phyloP scores from a whole-genome alignment of 2,888 invertebrate genomes.

The Dysmachus trigonus region DNA sequence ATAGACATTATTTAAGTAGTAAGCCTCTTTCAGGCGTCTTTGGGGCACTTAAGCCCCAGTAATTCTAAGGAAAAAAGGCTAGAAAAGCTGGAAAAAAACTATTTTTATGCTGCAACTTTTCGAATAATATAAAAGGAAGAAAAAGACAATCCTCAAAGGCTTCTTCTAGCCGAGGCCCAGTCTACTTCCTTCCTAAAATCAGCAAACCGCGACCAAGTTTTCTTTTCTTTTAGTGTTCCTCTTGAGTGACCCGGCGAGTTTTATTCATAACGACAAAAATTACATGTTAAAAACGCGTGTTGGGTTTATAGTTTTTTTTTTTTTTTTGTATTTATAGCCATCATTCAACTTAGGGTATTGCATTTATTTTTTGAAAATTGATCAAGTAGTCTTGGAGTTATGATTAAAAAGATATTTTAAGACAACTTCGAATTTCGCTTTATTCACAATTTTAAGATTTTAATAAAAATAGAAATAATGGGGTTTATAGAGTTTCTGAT shows the following conservation, averaged over 20 bases:
- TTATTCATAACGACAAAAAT: slow-evolving; percentile 1
- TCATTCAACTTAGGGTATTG: no score
- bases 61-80: neutral
- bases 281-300: neutral
- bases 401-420: no score
- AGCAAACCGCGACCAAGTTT: slow-evolving; percentile 49
- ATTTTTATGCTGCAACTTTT: neutral
- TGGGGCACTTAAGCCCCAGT: no score
- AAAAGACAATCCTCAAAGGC: slow-evolving; percentile 31
- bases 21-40: no score
- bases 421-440: no score
- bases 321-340: no score
- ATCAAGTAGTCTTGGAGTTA: no score
- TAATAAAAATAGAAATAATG: no score
- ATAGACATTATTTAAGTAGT: neutral
- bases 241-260: slow-evolving; percentile 43
- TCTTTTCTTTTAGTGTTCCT: slow-evolving; percentile 49
- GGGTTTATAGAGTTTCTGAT: no score
- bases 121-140: neutral
- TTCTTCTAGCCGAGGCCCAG: neutral
- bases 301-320: neutral
- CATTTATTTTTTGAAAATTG: no score
- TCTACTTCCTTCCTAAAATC: slow-evolving; percentile 50
- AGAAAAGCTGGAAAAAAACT: neutral
- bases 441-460: no score